Conservation (phyloP, 2,888 invertebrate species). For the Meganola albula region DNA sequence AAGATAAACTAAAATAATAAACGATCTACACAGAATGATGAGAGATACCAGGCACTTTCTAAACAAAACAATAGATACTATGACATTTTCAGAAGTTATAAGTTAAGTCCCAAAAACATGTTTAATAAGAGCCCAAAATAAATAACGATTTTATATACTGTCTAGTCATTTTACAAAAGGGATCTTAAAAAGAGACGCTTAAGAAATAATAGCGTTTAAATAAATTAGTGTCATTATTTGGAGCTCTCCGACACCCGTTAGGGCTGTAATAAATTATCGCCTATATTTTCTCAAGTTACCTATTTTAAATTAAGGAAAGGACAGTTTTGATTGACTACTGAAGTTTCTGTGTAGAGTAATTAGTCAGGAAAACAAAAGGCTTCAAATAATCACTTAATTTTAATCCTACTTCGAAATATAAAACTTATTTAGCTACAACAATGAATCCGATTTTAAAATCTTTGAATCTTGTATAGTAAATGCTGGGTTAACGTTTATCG, state of each 20-base stretch:
- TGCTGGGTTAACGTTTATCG: no score
- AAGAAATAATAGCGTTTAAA: conserved; percentile 56
- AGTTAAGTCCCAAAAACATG: conserved; percentile 33
- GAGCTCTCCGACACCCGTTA: conserved; percentile 33
- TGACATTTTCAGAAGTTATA: no score
- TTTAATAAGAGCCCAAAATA: conserved; percentile 54
- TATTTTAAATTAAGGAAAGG: conserved; percentile 26
- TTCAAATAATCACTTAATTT: no score
- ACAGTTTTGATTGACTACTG: conserved; percentile 32
- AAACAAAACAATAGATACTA: no score
- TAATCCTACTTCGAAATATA: no score
- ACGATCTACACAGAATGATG: no score
- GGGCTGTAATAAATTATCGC: conserved; percentile 47
- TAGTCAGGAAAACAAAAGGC: no score
- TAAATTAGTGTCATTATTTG: conserved; percentile 58
- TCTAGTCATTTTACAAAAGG: conserved; percentile 48
- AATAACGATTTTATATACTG: conserved; percentile 50
- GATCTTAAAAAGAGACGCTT: conserved; percentile 45
- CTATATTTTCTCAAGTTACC: conserved; percentile 44
- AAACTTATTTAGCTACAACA: no score
- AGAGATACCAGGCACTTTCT: no score
- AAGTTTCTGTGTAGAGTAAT: conserved; percentile 22
- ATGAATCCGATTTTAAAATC: no score
- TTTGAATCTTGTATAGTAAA: no score
- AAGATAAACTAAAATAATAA: no score